Conservation (phyloP, 2,888 invertebrate genomes). For the Hybos culiciformis region DNA sequence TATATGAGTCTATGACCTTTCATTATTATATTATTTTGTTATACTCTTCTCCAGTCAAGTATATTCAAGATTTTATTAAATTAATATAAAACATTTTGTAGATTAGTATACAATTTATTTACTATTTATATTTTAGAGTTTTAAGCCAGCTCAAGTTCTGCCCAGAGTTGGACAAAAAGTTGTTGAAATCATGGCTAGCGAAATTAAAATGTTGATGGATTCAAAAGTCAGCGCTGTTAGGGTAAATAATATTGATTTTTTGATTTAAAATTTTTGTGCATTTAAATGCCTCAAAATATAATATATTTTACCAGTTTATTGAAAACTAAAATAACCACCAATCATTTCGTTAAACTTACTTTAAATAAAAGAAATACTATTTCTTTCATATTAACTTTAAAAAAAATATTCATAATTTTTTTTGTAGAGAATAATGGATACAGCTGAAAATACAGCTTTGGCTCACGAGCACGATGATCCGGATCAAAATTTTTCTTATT, state of each 20-base stretch:
- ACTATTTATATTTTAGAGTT: constrained; percentile 44
- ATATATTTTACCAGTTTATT: not conserved
- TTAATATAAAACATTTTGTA: not conserved
- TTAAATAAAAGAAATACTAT: not conserved
- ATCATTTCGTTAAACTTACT: not conserved
- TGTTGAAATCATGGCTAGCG: constrained; percentile 68
- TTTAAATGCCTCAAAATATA: too few species aligned
- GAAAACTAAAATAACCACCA: constrained; percentile 1
- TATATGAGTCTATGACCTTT: too few species aligned
- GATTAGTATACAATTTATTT: constrained; percentile 9
- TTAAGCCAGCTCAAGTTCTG: constrained; percentile 62
- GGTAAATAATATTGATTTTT: constrained; percentile 34
- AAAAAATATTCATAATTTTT: not conserved
- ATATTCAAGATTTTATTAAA: not conserved
- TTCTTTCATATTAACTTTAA: not conserved
- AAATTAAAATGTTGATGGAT: constrained; percentile 78
- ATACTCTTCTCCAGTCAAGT: too few species aligned
- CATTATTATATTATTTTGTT: not conserved
- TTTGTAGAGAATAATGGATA: constrained; percentile 67
- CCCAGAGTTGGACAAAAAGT: constrained; percentile 63
- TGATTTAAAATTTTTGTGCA: too few species aligned
- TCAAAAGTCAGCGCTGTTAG: constrained; percentile 76
- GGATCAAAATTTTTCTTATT: constrained; percentile 49
- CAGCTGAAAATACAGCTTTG: constrained; percentile 69
- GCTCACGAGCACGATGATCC: constrained; percentile 42